Evolutionary conservation across 2,888 invertebrate species (phyloP).

Genomic region (Nemapogon koenigi): DNA sequence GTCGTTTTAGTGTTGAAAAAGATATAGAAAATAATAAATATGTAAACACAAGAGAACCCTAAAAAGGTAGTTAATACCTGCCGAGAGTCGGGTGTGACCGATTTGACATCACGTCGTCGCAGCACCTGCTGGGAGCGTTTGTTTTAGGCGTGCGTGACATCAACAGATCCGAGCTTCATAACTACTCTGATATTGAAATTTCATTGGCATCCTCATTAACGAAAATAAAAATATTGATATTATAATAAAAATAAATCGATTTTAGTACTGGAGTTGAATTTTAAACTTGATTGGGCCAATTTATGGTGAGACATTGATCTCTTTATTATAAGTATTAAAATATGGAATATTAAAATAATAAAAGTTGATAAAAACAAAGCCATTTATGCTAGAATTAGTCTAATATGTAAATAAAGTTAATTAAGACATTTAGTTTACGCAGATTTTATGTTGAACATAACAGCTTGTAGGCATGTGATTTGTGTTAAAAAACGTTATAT

Average conservation of each 20-base stretch:
- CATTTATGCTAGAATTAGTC: not conserved
- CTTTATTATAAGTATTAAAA: constrained; percentile 3
- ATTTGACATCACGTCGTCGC: constrained; percentile 33
- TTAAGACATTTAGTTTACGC: too few relatives aligned
- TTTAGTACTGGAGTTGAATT: constrained; percentile 3
- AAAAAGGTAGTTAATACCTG: constrained; percentile 32
- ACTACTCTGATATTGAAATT: constrained; percentile 2
- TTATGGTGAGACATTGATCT: constrained; percentile 1
- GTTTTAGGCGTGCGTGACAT: constrained; percentile 20
- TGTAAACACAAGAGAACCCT: too few relatives aligned
- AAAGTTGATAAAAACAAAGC: constrained; percentile 3
- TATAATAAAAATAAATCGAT: not conserved
- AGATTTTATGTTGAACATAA: too few relatives aligned
- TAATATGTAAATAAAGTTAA: too few relatives aligned
- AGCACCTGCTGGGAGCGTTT: constrained; percentile 44
- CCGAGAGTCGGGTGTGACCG: constrained; percentile 30
- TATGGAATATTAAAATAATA: not conserved
- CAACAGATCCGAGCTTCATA: constrained; percentile 2
- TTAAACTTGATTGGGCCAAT: constrained; percentile 6
- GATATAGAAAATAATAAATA: too few relatives aligned
- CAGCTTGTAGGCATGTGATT: too few relatives aligned
- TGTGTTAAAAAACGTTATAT: too few relatives aligned
- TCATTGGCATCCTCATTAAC: constrained; percentile 3
- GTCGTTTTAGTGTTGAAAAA: too few relatives aligned
- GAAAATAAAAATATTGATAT: not conserved